Base-by-base conservation (phyloP, 1,140 invertebrate genomes). In the Bilobella aurantiaca region DNA sequence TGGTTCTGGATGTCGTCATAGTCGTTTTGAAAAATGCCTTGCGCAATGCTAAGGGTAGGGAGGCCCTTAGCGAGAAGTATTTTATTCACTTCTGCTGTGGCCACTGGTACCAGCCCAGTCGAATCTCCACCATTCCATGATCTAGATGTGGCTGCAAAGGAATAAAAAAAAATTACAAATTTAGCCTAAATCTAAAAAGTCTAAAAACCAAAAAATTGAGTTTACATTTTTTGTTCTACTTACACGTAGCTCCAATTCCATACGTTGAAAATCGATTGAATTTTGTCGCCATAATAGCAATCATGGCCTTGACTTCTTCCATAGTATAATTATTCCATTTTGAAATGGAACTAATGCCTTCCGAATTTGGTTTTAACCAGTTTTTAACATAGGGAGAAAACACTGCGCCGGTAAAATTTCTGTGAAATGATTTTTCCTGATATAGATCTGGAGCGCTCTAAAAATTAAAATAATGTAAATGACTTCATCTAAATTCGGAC, bases 51-150 rank as follows among this genome's bases (percentile, higher is more conserved):
- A 5, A 67, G 29, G 3, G 56, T 23, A 1, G 25, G 28, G 18
- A 42, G 14, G 14, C 61, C 61, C 16, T 42, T 37, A 21, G 57
- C 49, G 12, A 28, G 2, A 14, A 53, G 21, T 8, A 53, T 53
- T 53, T 53, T 53, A 56, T 67, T 67, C 27, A 67, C 32, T 32
- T 67, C 37, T 16, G 62, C 62, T 1, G 66, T 59, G 12, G 66
- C 66, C 14, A 46, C 37, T 12, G 66, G 29, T 12, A 67, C 37
- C 3, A 67, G 37, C 14, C 66, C 56, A 28, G 65, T 64, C 18
- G 60, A 58, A 27, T 67, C 66, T 5, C 16, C 53, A 49, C 60
- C n/a, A 34, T 67, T 47, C 62, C 62, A 67, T 27, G 76, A 53
- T 42, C 28, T 64, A 58, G 56, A 34, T 46, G 27, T 2, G 14